These are phyloP conservation scores for Pteropus rufus DNA, from an alignment of 2,797 vertebrate species.

Conservation along the genomic window DNA sequence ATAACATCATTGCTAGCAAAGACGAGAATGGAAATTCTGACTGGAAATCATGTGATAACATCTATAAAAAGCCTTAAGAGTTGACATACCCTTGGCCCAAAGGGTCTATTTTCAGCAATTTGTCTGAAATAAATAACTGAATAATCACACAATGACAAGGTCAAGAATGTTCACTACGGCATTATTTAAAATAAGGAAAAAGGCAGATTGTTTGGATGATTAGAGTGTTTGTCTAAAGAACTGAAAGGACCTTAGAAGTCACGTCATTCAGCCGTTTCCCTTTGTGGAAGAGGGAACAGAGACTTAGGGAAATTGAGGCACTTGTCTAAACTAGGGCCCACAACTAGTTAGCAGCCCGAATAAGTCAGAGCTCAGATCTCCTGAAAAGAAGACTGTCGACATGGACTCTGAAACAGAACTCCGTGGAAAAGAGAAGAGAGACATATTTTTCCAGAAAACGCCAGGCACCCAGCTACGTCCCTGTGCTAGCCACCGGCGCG, in stretches of 20 bases:
- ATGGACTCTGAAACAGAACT: neutral
- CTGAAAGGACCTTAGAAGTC: neutral
- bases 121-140: neutral
- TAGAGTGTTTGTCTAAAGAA: neutral
- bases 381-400: neutral
- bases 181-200: neutral
- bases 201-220: neutral
- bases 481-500: accelerated
- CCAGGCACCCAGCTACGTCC: accelerated
- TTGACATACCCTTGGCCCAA: neutral
- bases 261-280: neutral
- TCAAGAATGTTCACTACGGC: neutral
- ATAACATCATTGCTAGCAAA: neutral
- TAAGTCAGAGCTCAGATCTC: neutral
- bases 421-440: neutral
- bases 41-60: neutral
- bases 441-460: neutral
- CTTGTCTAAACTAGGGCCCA: neutral
- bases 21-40: neutral
- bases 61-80: conserved; percentile 13
- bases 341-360: neutral
- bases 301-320: neutral
- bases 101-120: conserved; percentile 3
- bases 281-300: neutral
- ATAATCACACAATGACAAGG: neutral